Base-by-base conservation (phyloP, 2,888 invertebrate genomes). In the Temnothorax ravouxi region DNA sequence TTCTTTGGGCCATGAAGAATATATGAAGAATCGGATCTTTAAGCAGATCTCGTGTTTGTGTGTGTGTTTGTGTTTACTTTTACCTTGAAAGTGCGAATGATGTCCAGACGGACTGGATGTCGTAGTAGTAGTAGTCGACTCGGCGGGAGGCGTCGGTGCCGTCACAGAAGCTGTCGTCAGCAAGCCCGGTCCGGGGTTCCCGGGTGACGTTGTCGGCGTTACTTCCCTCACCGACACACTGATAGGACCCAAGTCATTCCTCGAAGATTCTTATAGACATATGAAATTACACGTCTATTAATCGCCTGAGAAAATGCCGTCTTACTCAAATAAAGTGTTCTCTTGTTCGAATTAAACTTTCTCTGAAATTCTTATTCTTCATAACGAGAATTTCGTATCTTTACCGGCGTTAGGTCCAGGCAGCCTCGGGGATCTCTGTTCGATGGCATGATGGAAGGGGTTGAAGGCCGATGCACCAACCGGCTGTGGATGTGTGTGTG, bases 1-100 rank as follows among this genome's bases (percentile, higher is more conserved):
- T 47, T 59, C 38, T 11, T 52, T 25, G 9, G 9, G 13, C 0
- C 34, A 18, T 29, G 29, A 29, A 29, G 29, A 29, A 2, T 11
- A 11, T 15, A 11, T 9, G 25, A 41, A n/a, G n/a, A 15, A n/a
- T 54, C 18, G 61, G 6, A 25, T 71, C 18, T 8, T 21, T 18
- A 25, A 4, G 6, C n/a, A 41, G 6, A 67, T 13, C 41, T 21
- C 64, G 47, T n/a, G 25, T 66, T 13, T 21, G 13, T 8, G 13
- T 29, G n/a, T 61, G 38, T 74, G 38, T 83, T 0, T 25, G 25
- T 25, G 25, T 25, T 0, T 25, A 1, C 18, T 44, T 74, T 72
- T 67, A 94, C 95, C 94, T 94, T 94, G 95, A 76, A 95, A 94
- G 80, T 95, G 94, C 4, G 93, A 91, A 88, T 94, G 94, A 85